phyloP scores from a whole-genome alignment of 1,140 invertebrate genomes.

The Pinna nobilis region DNA sequence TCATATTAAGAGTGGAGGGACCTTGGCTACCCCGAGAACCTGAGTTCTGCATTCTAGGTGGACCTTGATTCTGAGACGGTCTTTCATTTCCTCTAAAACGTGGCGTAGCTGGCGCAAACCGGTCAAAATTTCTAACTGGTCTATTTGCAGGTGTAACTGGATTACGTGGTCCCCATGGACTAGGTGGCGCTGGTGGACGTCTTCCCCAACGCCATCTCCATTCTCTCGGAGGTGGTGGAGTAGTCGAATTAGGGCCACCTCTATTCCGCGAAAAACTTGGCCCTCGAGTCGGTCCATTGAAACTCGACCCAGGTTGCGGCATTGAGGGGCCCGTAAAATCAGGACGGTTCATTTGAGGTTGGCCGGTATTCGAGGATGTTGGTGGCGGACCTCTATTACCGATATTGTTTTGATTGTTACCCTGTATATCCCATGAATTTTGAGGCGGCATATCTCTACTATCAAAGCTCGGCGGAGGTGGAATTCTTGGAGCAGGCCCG shows the following conservation, averaged over 20 bases:
- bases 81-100: not conserved
- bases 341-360: too few species aligned
- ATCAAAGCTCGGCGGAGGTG: conserved; percentile 6
- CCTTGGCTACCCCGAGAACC: too few species aligned
- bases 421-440: too few species aligned
- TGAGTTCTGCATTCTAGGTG: too few species aligned
- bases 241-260: too few species aligned
- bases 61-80: not conserved
- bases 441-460: too few species aligned
- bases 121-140: not conserved
- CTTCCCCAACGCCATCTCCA: not conserved
- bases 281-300: too few species aligned
- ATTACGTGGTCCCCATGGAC: not conserved
- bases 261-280: too few species aligned
- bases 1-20: too few species aligned
- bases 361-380: not conserved
- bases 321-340: too few species aligned
- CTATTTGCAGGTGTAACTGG: not conserved
- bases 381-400: not conserved
- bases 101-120: not conserved
- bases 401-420: not conserved
- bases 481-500: conserved; percentile 1
- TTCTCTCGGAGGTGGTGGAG: not conserved
- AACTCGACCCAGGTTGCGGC: too few species aligned
- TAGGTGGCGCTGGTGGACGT: too few species aligned